Evolutionary conservation across 1,140 invertebrate genomes (phyloP), one percentile per base, ranked within the genome.

Genomic region (Ceratina japonica): DNA sequence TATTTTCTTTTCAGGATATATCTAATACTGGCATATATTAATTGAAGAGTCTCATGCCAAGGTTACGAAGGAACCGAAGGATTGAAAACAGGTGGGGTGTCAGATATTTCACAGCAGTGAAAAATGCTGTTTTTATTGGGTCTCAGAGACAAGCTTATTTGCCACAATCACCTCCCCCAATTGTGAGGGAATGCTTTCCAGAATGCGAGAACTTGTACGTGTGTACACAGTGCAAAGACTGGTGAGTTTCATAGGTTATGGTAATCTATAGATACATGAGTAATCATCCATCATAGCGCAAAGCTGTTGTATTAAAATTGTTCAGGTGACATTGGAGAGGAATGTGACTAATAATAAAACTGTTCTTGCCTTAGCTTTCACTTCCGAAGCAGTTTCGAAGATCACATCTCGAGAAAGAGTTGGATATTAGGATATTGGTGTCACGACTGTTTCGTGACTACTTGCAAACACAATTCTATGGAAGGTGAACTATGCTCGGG

Each of bases 351-450:
- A 56, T 69, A 69, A 20, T 18, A 10, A 37, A 61, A 16, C 59
- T 5, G 24, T 24, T 66, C 83, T 79, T 64, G 69, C 31, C 81
- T 27, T 68, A 91, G 90, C 76, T 92, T 91, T 58, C 85, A 86
- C 27, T 90, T 90, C 63, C 15, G 44, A 69, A 84, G 62, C 37
- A 91, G 90, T 52, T 87, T 86, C 8, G 82, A 91, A 15, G 89
- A 90, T 7, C 91, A 92, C 37, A 72, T 69, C 8, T 64, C 69
- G 8, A 81, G 91, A 13, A 87, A 85, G 7, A 88, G 88, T 82
- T 92, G 89, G 88, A 88, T 92, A 54, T 80, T 92, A 27, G 91
- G 91, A 12, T 88, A 89, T 64, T 91, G 89, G 90, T 91, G 90
- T 78, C 78, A 73, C 7, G 12, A 56, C 3, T 92, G 90, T 76